Base-by-base conservation (phyloP, 1,140 invertebrate species). In the Eumeta japonica region DNA sequence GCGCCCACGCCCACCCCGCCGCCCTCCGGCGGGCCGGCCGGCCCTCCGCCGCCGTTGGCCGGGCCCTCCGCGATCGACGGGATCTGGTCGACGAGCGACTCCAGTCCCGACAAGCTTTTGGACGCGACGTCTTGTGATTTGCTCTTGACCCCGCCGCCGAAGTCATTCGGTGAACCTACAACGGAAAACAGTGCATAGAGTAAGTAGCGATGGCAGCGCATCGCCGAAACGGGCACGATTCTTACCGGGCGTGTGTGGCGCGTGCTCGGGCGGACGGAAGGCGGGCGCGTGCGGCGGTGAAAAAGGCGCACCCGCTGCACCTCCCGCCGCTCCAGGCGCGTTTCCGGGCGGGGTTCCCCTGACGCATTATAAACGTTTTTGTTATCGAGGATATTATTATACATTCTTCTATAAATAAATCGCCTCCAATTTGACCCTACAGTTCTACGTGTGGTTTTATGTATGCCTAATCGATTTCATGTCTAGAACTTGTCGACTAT, bases 51-150 rank as follows among this genome's bases (percentile, higher is more conserved):
- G 19, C 42, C 47, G 10, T 37, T 52, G 13, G 41, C 45, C 24
- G 47, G 41, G 10, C 68, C 82, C 38, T 90, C 89, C 28, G 85
- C 83, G 63, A 92, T 88, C 49, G 88, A 89, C 4, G 90, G 90
- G 62, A 93, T 94, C 77, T 93, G 90, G 74, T 93, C 90, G 13
- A 94, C 90, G 7, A 94, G 73, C 11, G 89, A 92, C 67, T 93
- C 90, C 3, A 93, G 75, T 19, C 90, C 90, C 5, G 89, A 92
- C n/a, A 93, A 73, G 54, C 88, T 91, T 63, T 92, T 92, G 1
- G 88, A 85, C 2, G 89, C 82, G 1, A 92, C 86, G 67, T 92
- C 90, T 50, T 88, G 82, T 16, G 76, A 39, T 45, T 75, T 76
- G 15, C 66, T 47, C 58, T 78, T 64, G 41, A 58, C 46, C 50